phyloP scores from a whole-genome alignment of 2,113 vertebrate genomes.

The Psittacara wagleri region DNA sequence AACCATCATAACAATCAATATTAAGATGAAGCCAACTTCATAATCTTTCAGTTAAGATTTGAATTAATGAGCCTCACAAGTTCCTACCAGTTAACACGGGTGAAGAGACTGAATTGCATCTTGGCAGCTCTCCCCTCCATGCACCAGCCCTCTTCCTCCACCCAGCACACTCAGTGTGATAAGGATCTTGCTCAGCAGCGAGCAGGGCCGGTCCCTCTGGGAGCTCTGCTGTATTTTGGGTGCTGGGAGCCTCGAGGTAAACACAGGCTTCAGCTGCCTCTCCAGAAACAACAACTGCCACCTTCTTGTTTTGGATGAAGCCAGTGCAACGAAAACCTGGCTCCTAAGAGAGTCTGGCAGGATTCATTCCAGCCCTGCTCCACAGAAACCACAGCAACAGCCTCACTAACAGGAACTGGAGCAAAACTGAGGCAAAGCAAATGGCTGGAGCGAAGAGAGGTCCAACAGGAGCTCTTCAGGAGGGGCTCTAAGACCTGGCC shows the following conservation, averaged over 20 bases:
- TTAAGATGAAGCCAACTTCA: background rate
- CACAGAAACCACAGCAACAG: background rate
- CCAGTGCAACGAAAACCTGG: background rate
- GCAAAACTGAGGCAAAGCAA: background rate
- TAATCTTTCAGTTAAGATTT: background rate
- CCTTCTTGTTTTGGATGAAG: background rate
- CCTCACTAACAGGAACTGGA: background rate
- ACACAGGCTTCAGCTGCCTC: background rate
- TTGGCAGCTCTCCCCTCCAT: background rate
- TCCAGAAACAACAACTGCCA: background rate
- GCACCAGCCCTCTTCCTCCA: background rate
- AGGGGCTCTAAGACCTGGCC: rapidly evolving
- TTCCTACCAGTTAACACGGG: background rate
- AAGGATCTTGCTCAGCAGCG: background rate
- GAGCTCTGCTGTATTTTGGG: background rate
- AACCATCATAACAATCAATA: background rate
- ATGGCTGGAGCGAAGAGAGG: background rate
- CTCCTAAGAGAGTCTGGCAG: background rate
- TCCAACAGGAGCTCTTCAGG: background rate
- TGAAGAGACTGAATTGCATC: background rate
- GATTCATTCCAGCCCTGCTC: background rate
- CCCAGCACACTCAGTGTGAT: rapidly evolving
- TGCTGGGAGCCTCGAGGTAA: background rate
- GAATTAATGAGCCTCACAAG: background rate
- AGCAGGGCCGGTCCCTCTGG: background rate